These are phyloP conservation scores for Rhopilema esculentum DNA, from an alignment of 30 jellyfish, hydroid and myxozoan species.

Conservation along the genomic window DNA sequence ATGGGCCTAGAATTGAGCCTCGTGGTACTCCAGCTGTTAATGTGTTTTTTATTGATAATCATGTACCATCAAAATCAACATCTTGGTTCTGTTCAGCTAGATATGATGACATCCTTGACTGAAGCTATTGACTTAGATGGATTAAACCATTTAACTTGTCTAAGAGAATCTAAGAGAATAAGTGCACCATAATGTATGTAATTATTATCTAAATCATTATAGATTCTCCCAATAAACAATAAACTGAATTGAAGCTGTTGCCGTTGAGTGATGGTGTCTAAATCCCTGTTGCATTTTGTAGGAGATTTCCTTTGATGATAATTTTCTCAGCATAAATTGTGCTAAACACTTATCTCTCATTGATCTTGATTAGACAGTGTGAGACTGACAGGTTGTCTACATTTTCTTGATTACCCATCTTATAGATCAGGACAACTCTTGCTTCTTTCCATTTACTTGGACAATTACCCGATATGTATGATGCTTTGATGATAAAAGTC, in stretches of 20 bases:
- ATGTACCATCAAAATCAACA: constrained; percentile 40
- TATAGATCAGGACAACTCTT: no score
- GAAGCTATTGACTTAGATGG: constrained; percentile 15
- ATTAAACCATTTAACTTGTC: constrained; percentile 9
- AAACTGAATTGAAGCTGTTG: constrained; percentile 32
- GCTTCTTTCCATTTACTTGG: no score
- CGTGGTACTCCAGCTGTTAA: constrained; percentile 69
- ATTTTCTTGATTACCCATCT: no score
- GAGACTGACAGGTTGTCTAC: no score
- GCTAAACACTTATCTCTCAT: no score
- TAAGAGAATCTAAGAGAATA: no score
- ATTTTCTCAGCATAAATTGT: no score
- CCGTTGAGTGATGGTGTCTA: constrained; percentile 45
- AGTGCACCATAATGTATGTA: neutral
- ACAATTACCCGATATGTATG: no score
- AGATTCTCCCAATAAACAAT: constrained; percentile 35
- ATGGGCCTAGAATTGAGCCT: constrained; percentile 69
- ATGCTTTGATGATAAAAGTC: no score
- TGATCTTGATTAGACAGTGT: no score
- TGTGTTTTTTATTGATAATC: no score
- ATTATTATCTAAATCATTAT: constrained; percentile 30
- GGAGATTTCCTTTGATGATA: no score
- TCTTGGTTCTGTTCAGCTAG: constrained; percentile 34
- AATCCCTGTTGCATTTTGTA: constrained; percentile 63
- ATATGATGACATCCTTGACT: constrained; percentile 26